Evolutionary conservation across 2,888 invertebrate genomes (phyloP).

Genomic region (Latrodectus elegans): DNA sequence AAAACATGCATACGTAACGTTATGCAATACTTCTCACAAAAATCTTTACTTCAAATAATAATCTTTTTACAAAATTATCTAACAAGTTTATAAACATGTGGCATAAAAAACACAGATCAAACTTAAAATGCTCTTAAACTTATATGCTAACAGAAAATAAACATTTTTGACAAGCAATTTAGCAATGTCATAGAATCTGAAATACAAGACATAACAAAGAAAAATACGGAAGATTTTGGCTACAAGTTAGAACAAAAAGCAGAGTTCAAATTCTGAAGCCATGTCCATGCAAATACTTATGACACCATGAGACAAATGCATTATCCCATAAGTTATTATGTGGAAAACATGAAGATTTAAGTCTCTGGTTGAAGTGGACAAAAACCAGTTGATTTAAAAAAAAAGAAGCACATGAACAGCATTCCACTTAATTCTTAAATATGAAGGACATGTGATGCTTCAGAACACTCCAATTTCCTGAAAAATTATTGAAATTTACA

Average conservation of each 20-base stretch:
- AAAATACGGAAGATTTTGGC: slow-evolving; percentile 60
- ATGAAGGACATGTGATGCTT: slow-evolving; percentile 48
- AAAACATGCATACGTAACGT: too few relatives aligned
- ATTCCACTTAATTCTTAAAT: slow-evolving; percentile 36
- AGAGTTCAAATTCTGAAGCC: slow-evolving; percentile 67
- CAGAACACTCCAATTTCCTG: slow-evolving; percentile 65
- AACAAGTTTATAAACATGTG: slow-evolving; percentile 7
- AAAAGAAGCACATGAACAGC: slow-evolving; percentile 31
- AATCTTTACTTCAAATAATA: neutral
- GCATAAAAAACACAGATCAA: neutral
- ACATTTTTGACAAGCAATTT: slow-evolving; percentile 35
- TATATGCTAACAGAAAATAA: neutral
- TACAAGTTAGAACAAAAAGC: slow-evolving; percentile 46
- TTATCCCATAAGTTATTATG: slow-evolving; percentile 10
- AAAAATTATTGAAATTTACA: neutral
- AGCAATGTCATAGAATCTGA: slow-evolving; percentile 55
- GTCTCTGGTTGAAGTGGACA: slow-evolving; percentile 47
- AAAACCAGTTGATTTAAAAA: neutral
- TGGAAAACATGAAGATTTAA: slow-evolving; percentile 41
- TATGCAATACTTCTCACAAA: neutral
- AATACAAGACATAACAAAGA: slow-evolving; percentile 56
- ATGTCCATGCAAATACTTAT: slow-evolving; percentile 46
- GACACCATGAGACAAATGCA: slow-evolving; percentile 33
- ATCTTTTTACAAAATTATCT: neutral
- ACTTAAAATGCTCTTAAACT: neutral